A percentile compares a stretch with the other conserved stretches of the same genome.
Conservation (phyloP, 2,113 vertebrate genomes). For the Paraplagusia blochii region DNA sequence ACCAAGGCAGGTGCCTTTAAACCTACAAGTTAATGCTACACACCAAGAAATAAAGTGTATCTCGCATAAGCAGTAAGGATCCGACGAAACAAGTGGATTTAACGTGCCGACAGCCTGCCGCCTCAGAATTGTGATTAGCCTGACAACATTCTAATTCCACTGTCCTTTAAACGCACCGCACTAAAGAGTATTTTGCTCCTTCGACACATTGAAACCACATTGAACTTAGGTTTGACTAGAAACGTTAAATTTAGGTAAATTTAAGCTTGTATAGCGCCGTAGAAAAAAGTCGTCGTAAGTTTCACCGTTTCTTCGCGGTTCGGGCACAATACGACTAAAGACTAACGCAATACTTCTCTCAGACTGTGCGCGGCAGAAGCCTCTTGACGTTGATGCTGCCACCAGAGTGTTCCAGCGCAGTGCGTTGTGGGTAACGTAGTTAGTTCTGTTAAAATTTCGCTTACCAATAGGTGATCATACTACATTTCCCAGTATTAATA, state of each 20-base stretch:
- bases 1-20: conserved; percentile 18
- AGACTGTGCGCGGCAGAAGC: conserved; percentile 71
- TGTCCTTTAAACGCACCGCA: conserved; percentile 28
- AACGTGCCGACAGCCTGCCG: conserved; percentile 7
- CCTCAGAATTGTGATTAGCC: conserved; percentile 39
- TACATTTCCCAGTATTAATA: conserved; percentile 35
- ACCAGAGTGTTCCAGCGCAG: neutral
- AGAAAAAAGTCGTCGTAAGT: conserved; percentile 47
- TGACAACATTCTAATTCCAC: conserved; percentile 58
- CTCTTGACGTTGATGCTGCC: conserved; percentile 64
- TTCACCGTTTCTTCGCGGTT: conserved; percentile 39
- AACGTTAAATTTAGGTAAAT: neutral
- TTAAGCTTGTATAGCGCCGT: conserved; percentile 6
- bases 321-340: conserved; percentile 57
- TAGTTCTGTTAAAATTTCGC: rapidly evolving
- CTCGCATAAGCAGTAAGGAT: neutral
- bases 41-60: conserved; percentile 4
- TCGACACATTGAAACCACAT: conserved; percentile 45
- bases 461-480: neutral
- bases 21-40: neutral
- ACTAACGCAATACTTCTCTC: conserved; percentile 60
- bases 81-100: conserved; percentile 4
- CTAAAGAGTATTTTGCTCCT: conserved; percentile 35
- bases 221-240: neutral
- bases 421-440: conserved; percentile 67